Base-by-base conservation (phyloP, 2,797 vertebrate species). In the Rhinella marina region DNA sequence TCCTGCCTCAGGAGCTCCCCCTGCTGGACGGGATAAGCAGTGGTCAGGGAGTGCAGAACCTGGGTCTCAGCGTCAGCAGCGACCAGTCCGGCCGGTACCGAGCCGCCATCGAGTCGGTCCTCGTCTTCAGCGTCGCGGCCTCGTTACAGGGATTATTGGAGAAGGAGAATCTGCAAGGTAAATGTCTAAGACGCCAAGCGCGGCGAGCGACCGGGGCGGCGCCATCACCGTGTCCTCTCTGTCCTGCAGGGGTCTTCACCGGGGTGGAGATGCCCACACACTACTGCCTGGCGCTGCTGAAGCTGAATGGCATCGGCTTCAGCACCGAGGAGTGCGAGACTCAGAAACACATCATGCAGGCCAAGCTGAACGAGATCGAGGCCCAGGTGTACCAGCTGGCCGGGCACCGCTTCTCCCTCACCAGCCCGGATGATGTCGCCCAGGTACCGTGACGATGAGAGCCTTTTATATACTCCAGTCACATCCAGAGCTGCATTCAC, bases 261-360 rank as follows among this genome's bases (percentile, higher is more conserved):
- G 94, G 90, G 88, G 94, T 97, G 68, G 98, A 99, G 94, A 99
- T 99, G 98, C 98, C 97, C 0, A 96, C 94, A 4, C 98, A 97
- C 89, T 96, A 98, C 81, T 98, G 97, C 90, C 92, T 99, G 94
- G 97, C 97, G 27, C 94, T 99, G 90, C 89, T 99, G 92, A 98
- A 99, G 91, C 92, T 99, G 90, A 99, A 99, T 57, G 98, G 98
- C 61, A 93, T 99, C 2, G 98, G 98, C 66, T 99, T 99, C 93
- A 99, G 98, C 78, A 92, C 94, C 0, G 81, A 93, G 10, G 98
- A 97, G 50, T 97, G 96, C 3, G 98, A 99, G 91, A 94, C 94
- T 25, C 98, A 99, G 92, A 99, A 98, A 84, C 96, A 97, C 4
- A 93, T 98, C 84, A 97, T 99, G 98, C 96, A 98, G 90, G 97